phyloP scores from a whole-genome alignment of 2,113 vertebrate species.

The Pteronura brasiliensis region DNA sequence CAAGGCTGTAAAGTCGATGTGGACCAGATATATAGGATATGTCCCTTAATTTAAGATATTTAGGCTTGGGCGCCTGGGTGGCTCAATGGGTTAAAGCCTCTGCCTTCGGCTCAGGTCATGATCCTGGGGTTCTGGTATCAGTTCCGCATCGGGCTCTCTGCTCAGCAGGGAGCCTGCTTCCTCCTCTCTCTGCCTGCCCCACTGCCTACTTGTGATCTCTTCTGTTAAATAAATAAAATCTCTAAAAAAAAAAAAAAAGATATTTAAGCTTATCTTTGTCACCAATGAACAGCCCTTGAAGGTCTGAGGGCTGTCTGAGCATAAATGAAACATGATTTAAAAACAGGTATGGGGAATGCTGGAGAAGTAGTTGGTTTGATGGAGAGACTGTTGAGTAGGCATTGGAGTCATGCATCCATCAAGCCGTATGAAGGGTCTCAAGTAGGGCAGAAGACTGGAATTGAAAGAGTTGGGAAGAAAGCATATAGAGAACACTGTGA shows the following conservation, averaged over 20 bases:
- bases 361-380: background rate
- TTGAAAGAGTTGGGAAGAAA: fast-evolving
- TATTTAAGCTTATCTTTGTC: background rate
- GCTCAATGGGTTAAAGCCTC: too few relatives aligned
- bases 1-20: too few relatives aligned
- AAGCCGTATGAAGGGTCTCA: background rate
- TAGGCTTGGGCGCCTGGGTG: background rate
- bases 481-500: background rate
- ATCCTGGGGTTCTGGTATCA: too few relatives aligned
- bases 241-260: too few relatives aligned
- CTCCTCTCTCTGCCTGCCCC: too few relatives aligned
- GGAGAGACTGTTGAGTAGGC: fast-evolving
- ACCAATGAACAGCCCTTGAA: background rate
- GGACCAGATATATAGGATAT: fast-evolving
- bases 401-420: fast-evolving
- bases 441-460: background rate
- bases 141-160: too few relatives aligned
- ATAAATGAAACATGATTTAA: background rate
- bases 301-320: background rate
- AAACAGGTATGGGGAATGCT: background rate
- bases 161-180: too few relatives aligned
- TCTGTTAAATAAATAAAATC: too few relatives aligned
- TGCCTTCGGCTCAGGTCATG: too few relatives aligned
- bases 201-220: too few relatives aligned
- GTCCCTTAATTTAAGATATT: background rate